Base-by-base conservation (phyloP, 2,888 invertebrate genomes). In the Drosophila stalkeri region DNA sequence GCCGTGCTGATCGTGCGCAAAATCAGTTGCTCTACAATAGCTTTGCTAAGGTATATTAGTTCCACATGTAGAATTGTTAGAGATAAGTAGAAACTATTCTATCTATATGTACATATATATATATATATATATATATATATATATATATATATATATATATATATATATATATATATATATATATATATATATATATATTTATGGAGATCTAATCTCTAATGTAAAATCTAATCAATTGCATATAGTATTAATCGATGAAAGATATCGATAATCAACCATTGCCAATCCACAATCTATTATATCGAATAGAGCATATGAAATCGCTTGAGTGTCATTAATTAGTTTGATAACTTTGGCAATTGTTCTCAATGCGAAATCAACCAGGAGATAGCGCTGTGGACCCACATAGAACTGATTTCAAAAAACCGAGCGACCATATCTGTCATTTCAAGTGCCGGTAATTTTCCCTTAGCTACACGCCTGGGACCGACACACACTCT, bases 1-100 rank as follows among this genome's bases (percentile, higher is more conserved):
- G 20, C 23, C 35, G 20, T 7, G 14, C 23, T 46, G 59, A 60
- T 64, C 56, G 60, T 72, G 67, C 49, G 75, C 59, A 77, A 72
- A 55, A 66, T 9, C 14, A 7, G 23, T 2, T 33, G 18, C 39
- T 8, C 16, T 44, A 43, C 62, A 49, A 35, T 23, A 14, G 11
- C 8, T 35, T 20, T 35, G 3, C 6, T n/a, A 2, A 5, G 31
- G 39, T 6, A 33, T 51, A 66, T 72, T 37, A 43, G 43, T 39
- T 39, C 0, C 41, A 1, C 16, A 2, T 11, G n/a, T 47, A 4
- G 27, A n/a, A 31, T 6, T n/a, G 47, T 16, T 9, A 5, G 5
- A 31, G 27, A 27, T 11, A n/a, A 9, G 31, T 31, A 9, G 6
- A 12, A 49, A 9, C n/a, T n/a, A 3, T 16, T 6, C 23, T 23